Percentiles rank a stretch among this genome's conserved stretches.
These are phyloP conservation scores for Pantala flavescens DNA, from an alignment of 1,140 invertebrate species.

Conservation along the genomic window DNA sequence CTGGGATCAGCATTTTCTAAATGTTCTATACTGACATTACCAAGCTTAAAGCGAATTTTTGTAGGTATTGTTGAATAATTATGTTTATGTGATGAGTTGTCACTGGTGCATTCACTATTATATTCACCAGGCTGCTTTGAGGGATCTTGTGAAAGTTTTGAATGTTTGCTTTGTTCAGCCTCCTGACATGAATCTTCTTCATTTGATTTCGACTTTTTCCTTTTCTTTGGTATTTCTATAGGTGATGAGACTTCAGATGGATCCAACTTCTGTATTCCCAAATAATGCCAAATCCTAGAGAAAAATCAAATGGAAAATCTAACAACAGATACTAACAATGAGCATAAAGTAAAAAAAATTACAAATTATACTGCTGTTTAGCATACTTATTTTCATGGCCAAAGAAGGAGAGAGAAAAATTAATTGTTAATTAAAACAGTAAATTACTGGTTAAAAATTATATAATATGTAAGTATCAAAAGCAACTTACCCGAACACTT, in stretches of 20 bases:
- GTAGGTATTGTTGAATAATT: background rate
- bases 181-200: background rate
- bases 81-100: background rate
- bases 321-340: no score
- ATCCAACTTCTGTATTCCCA: conserved; percentile 50
- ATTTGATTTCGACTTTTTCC: background rate
- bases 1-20: conserved; percentile 17
- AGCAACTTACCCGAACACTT: no score
- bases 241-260: background rate
- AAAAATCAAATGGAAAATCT: conserved; percentile 16
- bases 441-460: no score
- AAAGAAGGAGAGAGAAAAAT: no score
- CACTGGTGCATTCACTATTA: background rate
- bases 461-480: no score
- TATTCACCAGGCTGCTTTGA: background rate
- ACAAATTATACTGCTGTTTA: no score
- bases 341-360: no score
- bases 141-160: background rate
- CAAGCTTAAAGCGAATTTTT: conserved; percentile 26
- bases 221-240: conserved; percentile 13
- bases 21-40: conserved; percentile 27
- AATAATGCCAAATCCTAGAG: conserved; percentile 41
- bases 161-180: background rate
- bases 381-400: no score
- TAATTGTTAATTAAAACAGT: no score